Evolutionary conservation across 1,140 invertebrate species (phyloP), one percentile per base, ranked within the genome.

Genomic region (Drosophila setifemur): DNA sequence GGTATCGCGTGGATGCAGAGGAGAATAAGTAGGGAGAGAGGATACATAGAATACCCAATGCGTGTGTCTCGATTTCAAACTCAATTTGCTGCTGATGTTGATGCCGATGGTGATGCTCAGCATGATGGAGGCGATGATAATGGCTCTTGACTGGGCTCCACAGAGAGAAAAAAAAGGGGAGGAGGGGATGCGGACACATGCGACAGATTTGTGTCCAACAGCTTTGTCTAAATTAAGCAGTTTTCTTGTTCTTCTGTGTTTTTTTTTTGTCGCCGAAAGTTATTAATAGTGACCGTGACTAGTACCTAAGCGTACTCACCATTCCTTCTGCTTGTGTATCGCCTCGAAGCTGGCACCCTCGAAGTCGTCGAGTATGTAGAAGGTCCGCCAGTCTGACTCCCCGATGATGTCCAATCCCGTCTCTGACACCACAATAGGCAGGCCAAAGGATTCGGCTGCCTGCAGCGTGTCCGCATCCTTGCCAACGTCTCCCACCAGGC

Each of bases 331-430:
- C 89, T 94, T 94, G 60, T 93, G 91, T 60, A 96, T 92, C 60
- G 90, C 90, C 55, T 94, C 92, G 90, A 93, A 96, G 66, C 93
- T 91, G 52, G 92, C 91, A 25, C 93, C 94, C 72, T 95, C 93
- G 77, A 96, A 96, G 66, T 93, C 92, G 40, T 94, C 93, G 39
- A 96, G 69, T 64, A 96, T 91, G 91, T 94, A 96, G 71, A 94
- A 93, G 31, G 94, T 95, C 58, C 93, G 93, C 90, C 92, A 93
- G 6, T 90, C 88, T 33, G 90, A 91, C 68, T 94, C 93, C 4
- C 91, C 91, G 37, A 92, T 45, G 87, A 92, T 92, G 82, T 94
- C 93, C 71, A 91, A 60, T 16, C 93, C 94, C 68, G 91, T 93
- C 74, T 92, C 91, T 31, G 94, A 95, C 55, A 91, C 92, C 16